A percentile compares a stretch with the other conserved stretches of the same genome.
Evolutionary conservation across 2,797 vertebrate species (phyloP).

Genomic region (Liasis olivaceus): DNA sequence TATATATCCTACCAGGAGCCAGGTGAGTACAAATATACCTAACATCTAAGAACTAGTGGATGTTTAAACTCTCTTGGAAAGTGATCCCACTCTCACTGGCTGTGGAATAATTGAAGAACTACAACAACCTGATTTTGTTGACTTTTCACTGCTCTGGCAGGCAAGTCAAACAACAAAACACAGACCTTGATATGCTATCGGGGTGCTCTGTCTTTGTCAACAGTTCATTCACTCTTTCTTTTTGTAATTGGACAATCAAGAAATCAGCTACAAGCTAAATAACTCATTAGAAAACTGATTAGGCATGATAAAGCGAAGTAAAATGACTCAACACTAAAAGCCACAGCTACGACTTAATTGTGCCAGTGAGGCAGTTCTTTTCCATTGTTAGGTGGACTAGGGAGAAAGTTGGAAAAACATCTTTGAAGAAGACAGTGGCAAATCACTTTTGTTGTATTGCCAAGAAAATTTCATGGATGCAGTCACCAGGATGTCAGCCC

Average conservation of each 20-base stretch:
- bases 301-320: not conserved
- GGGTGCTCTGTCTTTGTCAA: not conserved
- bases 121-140: not conserved
- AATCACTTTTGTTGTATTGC: not conserved
- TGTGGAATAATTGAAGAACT: not conserved
- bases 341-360: not conserved
- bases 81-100: not conserved
- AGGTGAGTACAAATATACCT: accelerated
- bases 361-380: not conserved
- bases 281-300: constrained; percentile 29
- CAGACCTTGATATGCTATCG: not conserved
- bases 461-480: not conserved
- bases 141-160: not conserved
- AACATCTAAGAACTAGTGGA: not conserved
- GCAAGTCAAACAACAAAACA: not conserved
- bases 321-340: constrained; percentile 30
- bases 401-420: not conserved
- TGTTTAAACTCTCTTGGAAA: not conserved
- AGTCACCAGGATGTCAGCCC: not conserved
- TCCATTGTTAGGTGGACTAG: not conserved
- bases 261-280: constrained; percentile 20
- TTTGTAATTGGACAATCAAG: constrained; percentile 34
- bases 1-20: not conserved
- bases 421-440: not conserved
- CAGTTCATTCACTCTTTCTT: constrained; percentile 11